phyloP scores from a whole-genome alignment of 1,140 invertebrate genomes.

The Aradophagus sp. region DNA sequence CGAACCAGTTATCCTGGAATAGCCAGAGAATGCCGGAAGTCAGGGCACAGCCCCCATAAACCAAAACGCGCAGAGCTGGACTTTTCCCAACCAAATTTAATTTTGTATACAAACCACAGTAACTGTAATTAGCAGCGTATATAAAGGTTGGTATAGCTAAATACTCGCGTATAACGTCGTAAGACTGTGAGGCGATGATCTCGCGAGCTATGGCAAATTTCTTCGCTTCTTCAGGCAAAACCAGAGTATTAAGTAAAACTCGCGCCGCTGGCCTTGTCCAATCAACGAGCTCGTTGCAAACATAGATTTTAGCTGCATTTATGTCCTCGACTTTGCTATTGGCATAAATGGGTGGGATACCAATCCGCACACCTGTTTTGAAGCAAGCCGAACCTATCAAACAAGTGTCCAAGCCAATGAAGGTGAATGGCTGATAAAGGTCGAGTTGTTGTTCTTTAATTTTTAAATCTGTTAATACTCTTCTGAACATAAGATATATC shows the following conservation, averaged over 20 bases:
- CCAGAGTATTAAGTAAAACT: slow-evolving; percentile 78
- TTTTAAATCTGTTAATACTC: slow-evolving; percentile 75
- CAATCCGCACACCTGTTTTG: slow-evolving; percentile 77
- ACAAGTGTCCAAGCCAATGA: slow-evolving; percentile 79
- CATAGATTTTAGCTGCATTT: slow-evolving; percentile 73
- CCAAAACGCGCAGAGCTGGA: slow-evolving; percentile 47
- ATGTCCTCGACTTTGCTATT: slow-evolving; percentile 73
- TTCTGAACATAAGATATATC: slow-evolving; percentile 15
- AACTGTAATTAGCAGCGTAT: slow-evolving; percentile 66
- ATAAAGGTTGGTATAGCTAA: slow-evolving; percentile 66
- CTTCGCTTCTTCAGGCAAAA: slow-evolving; percentile 83
- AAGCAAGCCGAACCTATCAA: slow-evolving; percentile 72
- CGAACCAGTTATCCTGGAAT: slow-evolving; percentile 79
- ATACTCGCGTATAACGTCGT: slow-evolving; percentile 69
- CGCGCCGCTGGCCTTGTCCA: slow-evolving; percentile 79
- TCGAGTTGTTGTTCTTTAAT: slow-evolving; percentile 65
- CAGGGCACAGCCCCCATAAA: slow-evolving; percentile 29
- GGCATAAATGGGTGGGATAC: slow-evolving; percentile 79
- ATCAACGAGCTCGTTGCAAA: slow-evolving; percentile 76
- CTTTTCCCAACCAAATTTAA: slow-evolving; percentile 77
- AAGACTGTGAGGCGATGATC: slow-evolving; percentile 77
- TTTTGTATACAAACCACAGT: slow-evolving; percentile 71
- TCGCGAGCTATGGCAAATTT: slow-evolving; percentile 86
- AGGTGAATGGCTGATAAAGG: slow-evolving; percentile 77
- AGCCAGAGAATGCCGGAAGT: slow-evolving; percentile 72